Base-by-base conservation (phyloP, 2,113 vertebrate genomes). In the Callionymus lyra region DNA sequence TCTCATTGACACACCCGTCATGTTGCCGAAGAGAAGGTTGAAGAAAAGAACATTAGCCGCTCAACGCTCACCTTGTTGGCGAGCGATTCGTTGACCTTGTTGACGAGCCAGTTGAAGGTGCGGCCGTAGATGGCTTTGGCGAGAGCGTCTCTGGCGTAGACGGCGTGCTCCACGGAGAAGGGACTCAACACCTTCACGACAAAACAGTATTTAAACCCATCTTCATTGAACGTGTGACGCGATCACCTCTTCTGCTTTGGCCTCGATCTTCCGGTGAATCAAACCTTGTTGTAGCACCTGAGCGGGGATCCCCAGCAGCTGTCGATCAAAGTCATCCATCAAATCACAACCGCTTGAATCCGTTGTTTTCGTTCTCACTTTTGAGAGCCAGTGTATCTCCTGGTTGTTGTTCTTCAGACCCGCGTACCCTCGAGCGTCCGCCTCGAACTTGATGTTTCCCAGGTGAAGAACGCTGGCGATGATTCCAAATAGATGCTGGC, bases 81-180 rank as follows among this genome's bases (percentile, higher is more conserved):
- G 9, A 99, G 56, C 1, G 93, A 94, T 16, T 84, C 68, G 2
- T 99, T 99, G 65, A 99, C 88, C 66, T 88, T 95, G 82, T 85
- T 92, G 56, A 99, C 92, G 1, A 98, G 80, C 95, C 95, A 98
- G 12, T 86, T 90, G 61, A 98, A 98, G 0, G 90, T 92, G 10
- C 95, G 87, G 1, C 90, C 91, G 0, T 99, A 98, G 33, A 95
- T 81, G 0, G 94, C 90, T 81, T 98, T 98, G 1, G 94, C 92
- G 38, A 91, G 80, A 0, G 95, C 94, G 0, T 99, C 93, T 32
- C 93, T 88, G 21, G 94, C 91, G 0, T 83, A 96, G 34, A 87
- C 77, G 0, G 95, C 91, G 59, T 94, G 84, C 11, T 92, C 94
- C 47, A 85, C 84, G 0, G 90, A 90, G 72, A 98, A 49, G 0